Evolutionary conservation across 2,113 vertebrate genomes (phyloP), one percentile per base, ranked within the genome.

Genomic region (Sardina pilchardus): DNA sequence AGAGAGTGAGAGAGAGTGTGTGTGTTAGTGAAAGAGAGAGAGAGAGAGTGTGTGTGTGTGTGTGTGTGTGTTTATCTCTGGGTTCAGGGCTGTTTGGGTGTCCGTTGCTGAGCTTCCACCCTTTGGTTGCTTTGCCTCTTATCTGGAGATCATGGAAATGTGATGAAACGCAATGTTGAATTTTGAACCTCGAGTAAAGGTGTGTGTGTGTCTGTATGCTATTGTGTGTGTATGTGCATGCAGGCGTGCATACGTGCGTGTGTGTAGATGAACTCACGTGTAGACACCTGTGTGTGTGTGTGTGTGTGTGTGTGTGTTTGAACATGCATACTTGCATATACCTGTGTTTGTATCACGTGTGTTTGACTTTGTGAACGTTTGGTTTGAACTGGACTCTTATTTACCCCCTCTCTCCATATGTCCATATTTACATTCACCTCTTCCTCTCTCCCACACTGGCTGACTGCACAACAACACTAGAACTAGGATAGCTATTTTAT

Each of bases 151-250:
- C 56, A 59, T 26, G 21, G 56, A 26, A 63, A 63, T 63, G 24
- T 63, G 56, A 24, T 26, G 56, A 63, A 63, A 63, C 24, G 9
- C 56, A 63, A 63, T 63, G 56, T 26, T n/a, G 56, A 63, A 63
- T 26, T 63, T 63, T 63, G 56, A 63, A 63, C 56, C 56, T n/a
- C 24, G 56, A 63, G 56, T 63, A 63, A 63, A 63, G 56, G 56
- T 63, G 56, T 63, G 24, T n/a, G 21, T 63, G 56, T 63, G 56
- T 8, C 4, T n/a, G 56, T 26, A 6, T 26, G 21, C 39, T 3
- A 42, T 42, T 63, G 56, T n/a, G 24, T 63, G 56, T 63, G 21
- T 59, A 21, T 59, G 56, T 59, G 56, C 5, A 17, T 19, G 50
- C 5, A 17, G 1, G 50, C 50, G 14, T 4, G 4, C 50, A 2